These are phyloP conservation scores for Brachionichthys hirsutus DNA, from an alignment of 2,113 vertebrate genomes.

Conservation along the genomic window DNA sequence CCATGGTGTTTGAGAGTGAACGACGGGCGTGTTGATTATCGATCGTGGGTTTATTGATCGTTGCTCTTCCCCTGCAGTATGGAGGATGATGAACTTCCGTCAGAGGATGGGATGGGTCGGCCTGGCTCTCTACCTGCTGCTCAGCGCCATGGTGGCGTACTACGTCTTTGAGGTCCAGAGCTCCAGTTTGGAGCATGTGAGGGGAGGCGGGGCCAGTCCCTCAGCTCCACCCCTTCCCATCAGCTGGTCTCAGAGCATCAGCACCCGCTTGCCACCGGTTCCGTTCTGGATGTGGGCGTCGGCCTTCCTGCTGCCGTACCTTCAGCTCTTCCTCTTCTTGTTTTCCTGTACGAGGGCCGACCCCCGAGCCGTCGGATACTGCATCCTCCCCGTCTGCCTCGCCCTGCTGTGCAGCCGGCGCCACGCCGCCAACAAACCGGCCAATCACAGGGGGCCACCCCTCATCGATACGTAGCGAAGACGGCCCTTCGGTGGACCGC, in stretches of 20 bases:
- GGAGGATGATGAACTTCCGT: constrained; percentile 99
- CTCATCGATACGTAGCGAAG: constrained; percentile 86
- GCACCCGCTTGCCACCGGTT: constrained; percentile 83
- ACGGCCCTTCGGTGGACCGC: too few relatives aligned
- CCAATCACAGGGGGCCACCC: constrained; percentile 87
- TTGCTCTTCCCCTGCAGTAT: constrained; percentile 75
- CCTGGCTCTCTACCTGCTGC: constrained; percentile 87
- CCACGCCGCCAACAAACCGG: constrained; percentile 84
- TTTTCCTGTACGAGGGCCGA: constrained; percentile 96
- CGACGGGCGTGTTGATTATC: too few relatives aligned
- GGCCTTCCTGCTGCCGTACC: constrained; percentile 91
- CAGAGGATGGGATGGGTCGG: constrained; percentile 98
- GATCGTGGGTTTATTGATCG: not conserved
- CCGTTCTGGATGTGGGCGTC: constrained; percentile 91
- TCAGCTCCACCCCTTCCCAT: constrained; percentile 45
- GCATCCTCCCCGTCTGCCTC: constrained; percentile 93
- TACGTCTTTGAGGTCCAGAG: constrained; percentile 94
- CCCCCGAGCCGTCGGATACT: constrained; percentile 93
- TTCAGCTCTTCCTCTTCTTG: constrained; percentile 96
- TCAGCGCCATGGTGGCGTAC: constrained; percentile 86
- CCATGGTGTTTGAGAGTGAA: too few relatives aligned
- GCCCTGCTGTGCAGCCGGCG: constrained; percentile 91
- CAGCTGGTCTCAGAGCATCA: constrained; percentile 72
- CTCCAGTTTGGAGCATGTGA: constrained; percentile 86
- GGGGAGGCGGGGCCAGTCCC: constrained; percentile 58